Percentiles rank a stretch among this genome's conserved stretches.
These are phyloP conservation scores for Linurgus olivaceus DNA, from an alignment of 2,797 vertebrate genomes.

Conservation along the genomic window DNA sequence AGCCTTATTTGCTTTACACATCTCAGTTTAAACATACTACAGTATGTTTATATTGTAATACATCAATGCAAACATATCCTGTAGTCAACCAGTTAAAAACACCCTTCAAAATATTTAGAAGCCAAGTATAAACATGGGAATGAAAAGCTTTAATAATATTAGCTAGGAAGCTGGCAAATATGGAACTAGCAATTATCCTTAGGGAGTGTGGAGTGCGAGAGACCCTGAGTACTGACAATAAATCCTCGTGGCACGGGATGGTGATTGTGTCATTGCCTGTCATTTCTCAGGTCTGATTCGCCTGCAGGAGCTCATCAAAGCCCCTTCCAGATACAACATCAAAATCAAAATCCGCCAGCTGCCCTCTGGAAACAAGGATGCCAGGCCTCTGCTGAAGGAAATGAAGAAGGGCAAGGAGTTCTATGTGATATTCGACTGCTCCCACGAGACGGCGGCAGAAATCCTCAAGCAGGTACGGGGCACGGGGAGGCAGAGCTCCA, in stretches of 20 bases:
- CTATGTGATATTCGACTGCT: slow-evolving; percentile 96
- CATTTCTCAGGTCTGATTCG: slow-evolving; percentile 89
- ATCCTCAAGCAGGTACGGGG: slow-evolving; percentile 91
- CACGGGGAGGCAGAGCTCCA: not conserved
- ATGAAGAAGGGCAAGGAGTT: slow-evolving; percentile 99
- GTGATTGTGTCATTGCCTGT: slow-evolving; percentile 22
- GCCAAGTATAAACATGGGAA: not conserved
- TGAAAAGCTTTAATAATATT: not conserved
- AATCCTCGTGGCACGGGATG: not conserved
- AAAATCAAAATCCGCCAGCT: slow-evolving; percentile 98
- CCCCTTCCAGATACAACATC: slow-evolving; percentile 96
- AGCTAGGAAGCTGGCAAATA: not conserved
- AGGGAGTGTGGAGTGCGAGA: not conserved
- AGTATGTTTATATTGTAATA: not conserved
- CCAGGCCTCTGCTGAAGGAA: slow-evolving; percentile 92
- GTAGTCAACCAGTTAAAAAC: not conserved
- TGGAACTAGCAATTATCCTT: not conserved
- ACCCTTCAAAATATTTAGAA: not conserved
- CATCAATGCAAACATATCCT: not conserved
- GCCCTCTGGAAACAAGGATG: slow-evolving; percentile 92
- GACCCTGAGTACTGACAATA: not conserved
- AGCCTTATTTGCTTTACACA: not conserved
- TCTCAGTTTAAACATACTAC: not conserved
- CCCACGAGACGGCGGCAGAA: slow-evolving; percentile 89
- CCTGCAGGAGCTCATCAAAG: slow-evolving; percentile 98